Base-by-base conservation (phyloP, 2,113 vertebrate species). In the Eretmochelys imbricata region DNA sequence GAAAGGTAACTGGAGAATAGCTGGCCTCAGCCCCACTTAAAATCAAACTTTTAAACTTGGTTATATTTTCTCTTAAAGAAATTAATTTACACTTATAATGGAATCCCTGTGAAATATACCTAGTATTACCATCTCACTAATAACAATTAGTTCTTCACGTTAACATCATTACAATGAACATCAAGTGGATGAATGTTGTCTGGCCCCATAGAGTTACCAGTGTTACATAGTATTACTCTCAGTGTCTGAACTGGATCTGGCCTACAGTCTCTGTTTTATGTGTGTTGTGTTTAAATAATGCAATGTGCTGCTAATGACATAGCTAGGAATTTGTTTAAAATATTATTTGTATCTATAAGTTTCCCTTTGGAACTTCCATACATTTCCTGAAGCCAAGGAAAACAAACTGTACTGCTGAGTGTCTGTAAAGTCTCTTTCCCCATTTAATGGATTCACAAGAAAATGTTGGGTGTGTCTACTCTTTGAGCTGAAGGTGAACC, bases 1-100 rank as follows among this genome's bases (percentile, higher is more conserved):
- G 11, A 75, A 82, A 94, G 95, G 93, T 95, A 89, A 91, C 0
- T 93, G 83, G 82, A 88, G 94, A 94, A 93, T 54, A 65, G 85
- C 93, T 95, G 83, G 11, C 79, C 85, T 94, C 95, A 97, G 96
- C 84, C 50, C 91, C 85, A 88, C 49, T 94, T 92, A 94, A 91
- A 96, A 80, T 75, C 84, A 46, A 78, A 62, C 93, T 91, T 93
- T 80, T 88, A 91, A 94, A 84, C 87, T 84, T 84, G 3, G 80
- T 86, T 97, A 62, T 54, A 42, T 65, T 96, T 94, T 94, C 91
- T 79, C 81, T 95, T 88, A 92, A 94, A 82, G 16, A 95, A 97
- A 89, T 82, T 97, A 96, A 95, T 95, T 93, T 93, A 93, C 91
- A 53, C 0, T 96, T 96, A 93, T 2, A 84, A 50, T 57, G 82